Base-by-base conservation (phyloP, 2,888 invertebrate species). In the Dasysyrphus tricinctus region DNA sequence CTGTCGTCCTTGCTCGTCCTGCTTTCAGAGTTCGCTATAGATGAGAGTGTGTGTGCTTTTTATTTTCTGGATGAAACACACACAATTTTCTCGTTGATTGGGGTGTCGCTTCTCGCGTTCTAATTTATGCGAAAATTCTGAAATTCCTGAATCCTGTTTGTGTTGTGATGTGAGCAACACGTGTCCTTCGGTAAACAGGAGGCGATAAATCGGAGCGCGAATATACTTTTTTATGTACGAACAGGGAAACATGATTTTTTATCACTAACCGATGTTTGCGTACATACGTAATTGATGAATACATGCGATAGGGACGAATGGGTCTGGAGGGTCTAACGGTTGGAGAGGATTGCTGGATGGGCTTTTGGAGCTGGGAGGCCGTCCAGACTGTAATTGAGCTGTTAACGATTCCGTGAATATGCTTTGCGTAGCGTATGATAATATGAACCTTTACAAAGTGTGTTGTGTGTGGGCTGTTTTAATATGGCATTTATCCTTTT, bases 61-160 rank as follows among this genome's bases (percentile, higher is more conserved):
- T 39, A 75, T 74, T 79, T 80, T 56, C 39, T 69, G 59, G 80
- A 59, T 76, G 72, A 69, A 80, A 65, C 12, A 61, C 61, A 80
- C 51, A 78, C 67, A 74, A 74, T 78, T 51, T 72, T 72, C 80
- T n/a, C 47, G 69, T 29, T 56, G 80, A 79, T 79, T 74, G 63
- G 78, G 74, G 83, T 79, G 79, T 14, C 54, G 61, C 39, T 79
- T n/a, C 70, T 72, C 59, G 69, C 61, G 73, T 69, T 82, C 78
- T 86, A 86, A 86, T 86, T 86, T 86, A 86, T 86, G 86, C 86
- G 75, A 82, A 82, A 57, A 86, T 54, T 86, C 49, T 24, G 82
- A 86, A 86, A 69, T 82, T 86, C 82, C 86, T 67, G 63, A 39
- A 69, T 69, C 54, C 69, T 69, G 69, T 54, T 72, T 72, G 78